Conservation (phyloP, 2,888 invertebrate genomes). For the Hedya salicella region DNA sequence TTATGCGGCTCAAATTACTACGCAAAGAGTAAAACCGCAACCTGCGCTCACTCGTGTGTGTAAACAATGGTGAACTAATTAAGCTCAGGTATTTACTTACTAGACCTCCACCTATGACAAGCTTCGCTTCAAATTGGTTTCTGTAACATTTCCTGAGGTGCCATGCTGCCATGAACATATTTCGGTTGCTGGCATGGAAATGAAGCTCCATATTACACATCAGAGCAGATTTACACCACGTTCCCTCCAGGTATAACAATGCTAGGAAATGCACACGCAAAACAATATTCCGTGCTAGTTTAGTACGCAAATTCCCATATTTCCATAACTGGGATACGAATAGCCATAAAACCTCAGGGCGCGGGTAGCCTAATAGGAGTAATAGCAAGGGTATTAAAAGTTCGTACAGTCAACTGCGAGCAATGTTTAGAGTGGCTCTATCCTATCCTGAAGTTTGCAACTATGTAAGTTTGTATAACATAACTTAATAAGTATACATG, state of each 20-base stretch:
- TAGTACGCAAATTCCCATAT: constrained; percentile 29
- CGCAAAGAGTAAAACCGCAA: too few relatives aligned
- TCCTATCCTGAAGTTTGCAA: neutral
- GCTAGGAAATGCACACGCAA: constrained; percentile 27
- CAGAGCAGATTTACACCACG: constrained; percentile 46
- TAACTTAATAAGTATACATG: neutral
- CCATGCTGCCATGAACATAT: constrained; percentile 31
- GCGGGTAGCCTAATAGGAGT: constrained; percentile 16
- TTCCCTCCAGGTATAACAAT: constrained; percentile 47
- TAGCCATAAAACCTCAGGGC: constrained; percentile 25
- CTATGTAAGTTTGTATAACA: neutral
- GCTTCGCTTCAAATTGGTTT: constrained; percentile 38
- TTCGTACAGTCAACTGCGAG: constrained; percentile 10
- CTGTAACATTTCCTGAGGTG: constrained; percentile 35
- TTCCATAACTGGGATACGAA: constrained; percentile 35
- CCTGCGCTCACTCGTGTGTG: neutral
- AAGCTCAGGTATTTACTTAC: constrained; percentile 19
- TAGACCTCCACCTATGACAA: constrained; percentile 18
- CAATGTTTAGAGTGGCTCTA: constrained; percentile 4
- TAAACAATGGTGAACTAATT: constrained; percentile 27
- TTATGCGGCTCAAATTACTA: too few relatives aligned
- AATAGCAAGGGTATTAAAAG: constrained; percentile 20
- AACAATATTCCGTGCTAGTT: constrained; percentile 35
- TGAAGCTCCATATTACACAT: constrained; percentile 46
- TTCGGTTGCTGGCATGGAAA: constrained; percentile 36